These are phyloP conservation scores for Telmatherina bonti DNA, from an alignment of 2,797 vertebrate genomes.

Conservation along the genomic window DNA sequence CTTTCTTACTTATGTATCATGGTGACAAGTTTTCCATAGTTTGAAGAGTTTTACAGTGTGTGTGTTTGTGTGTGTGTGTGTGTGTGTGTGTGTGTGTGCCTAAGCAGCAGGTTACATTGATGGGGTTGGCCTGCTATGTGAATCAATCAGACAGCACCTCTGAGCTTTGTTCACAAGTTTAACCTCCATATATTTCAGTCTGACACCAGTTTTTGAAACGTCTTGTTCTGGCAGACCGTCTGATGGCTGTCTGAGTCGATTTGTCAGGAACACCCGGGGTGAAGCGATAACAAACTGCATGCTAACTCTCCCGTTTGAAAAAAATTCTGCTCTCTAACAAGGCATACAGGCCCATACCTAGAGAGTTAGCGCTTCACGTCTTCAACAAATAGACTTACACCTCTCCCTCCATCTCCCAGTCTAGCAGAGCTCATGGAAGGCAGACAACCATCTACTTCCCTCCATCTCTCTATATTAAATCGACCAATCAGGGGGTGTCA, in stretches of 20 bases:
- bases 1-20: background rate
- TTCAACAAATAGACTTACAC: slow-evolving; percentile 88
- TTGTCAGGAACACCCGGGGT: slow-evolving; percentile 69
- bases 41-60: background rate
- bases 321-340: slow-evolving; percentile 81
- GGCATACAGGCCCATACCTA: slow-evolving; percentile 78
- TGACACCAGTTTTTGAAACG: slow-evolving; percentile 65
- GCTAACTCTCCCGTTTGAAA: slow-evolving; percentile 69
- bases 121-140: slow-evolving; percentile 5
- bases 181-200: slow-evolving; percentile 43
- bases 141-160: slow-evolving; percentile 31
- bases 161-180: slow-evolving; percentile 52
- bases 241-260: slow-evolving; percentile 75
- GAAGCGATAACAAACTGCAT: slow-evolving; percentile 79
- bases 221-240: slow-evolving; percentile 66
- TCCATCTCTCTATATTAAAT: slow-evolving; percentile 83
- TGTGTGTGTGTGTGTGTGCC: background rate
- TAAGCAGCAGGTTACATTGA: slow-evolving; percentile 9
- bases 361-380: slow-evolving; percentile 86
- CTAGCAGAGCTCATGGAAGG: slow-evolving; percentile 77
- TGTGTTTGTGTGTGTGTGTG: too few species aligned
- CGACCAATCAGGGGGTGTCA: slow-evolving; percentile 86
- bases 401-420: slow-evolving; percentile 77
- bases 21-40: background rate
- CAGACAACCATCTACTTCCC: slow-evolving; percentile 70